Base-by-base conservation (phyloP, 1,140 invertebrate species). In the Sesamia nonagrioides region DNA sequence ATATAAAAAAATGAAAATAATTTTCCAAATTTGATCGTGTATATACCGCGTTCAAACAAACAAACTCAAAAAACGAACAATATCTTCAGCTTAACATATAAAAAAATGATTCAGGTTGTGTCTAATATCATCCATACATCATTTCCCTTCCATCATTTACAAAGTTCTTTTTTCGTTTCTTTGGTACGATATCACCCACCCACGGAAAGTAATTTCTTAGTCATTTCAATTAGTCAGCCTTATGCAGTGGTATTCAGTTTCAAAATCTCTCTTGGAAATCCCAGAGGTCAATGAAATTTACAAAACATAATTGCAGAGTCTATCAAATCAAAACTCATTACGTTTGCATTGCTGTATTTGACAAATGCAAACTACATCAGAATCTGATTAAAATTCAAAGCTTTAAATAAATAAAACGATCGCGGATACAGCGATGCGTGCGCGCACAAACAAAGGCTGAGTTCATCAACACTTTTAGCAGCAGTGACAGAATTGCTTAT, bases 401-500 rank as follows among this genome's bases (percentile, higher is more conserved):
- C 48, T 78, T 42, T 72, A 58, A 78, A 68, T 42, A 71, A 73
- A 78, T 78, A 78, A 78, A 72, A 63, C 66, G 77, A 27, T 78
- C 9, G 58, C 77, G 77, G 77, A 78, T 77, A 77, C 75, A 56
- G 48, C n/a, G 50, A 50, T 56, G 45, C 63, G 75, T 63, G 21
- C 17, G 58, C 68, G 56, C 75, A 60, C 77, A 78, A 71, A 78
- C 66, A 78, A 78, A 69, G 27, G 27, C 50, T 78, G 77, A 78
- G 77, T 73, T 78, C 77, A 78, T 78, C 77, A 78, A 78, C 77
- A 63, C 52, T 52, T 73, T 61, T 78, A 78, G 68, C 17, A 15
- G 58, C 40, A 35, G 21, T 58, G 35, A 60, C 54, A 42, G 9
- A 73, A 4, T 45, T 42, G 27, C 27, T 69, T 33, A 27, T 48